Base-by-base conservation (phyloP, 2,113 vertebrate genomes). In the Pogona vitticeps region DNA sequence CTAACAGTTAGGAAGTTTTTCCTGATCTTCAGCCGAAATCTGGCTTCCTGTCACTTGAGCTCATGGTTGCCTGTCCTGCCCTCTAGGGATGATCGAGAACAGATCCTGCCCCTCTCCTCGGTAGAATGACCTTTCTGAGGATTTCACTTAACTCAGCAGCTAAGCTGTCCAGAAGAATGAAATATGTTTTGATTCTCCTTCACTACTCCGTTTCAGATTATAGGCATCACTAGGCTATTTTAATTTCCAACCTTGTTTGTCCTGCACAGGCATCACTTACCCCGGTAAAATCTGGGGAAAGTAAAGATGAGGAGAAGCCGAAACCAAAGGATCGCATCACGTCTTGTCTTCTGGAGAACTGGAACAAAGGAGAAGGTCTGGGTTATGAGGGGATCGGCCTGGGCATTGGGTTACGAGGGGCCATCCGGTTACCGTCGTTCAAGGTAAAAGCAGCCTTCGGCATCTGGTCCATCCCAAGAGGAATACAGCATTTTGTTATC, bases 371-470 rank as follows among this genome's bases (percentile, higher is more conserved):
- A 17, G 98, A 99, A 88, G 98, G 97, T 9, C 95, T 99, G 80
- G 98, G 98, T 59, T 99, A 98, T 0, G 98, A 99, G 91, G 98
- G 98, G 5, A 98, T 99, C 13, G 98, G 98, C 72, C 90, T 99
- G 91, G 97, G 98, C 86, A 99, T 99, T 1, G 97, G 98, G 10
- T 89, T 99, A 40, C 97, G 98, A 1, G 99, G 99, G 21, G 98
- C 98, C 93, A 99, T 99, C 90, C 97, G 98, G 0, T 91, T 99
- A 87, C 99, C 98, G 0, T 99, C 99, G 93, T 99, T 99, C 92
- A 99, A 99, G 97, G 99, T 98, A 89, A 86, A 33, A 56, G 1
- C 33, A 31, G 23, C 40, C 38, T 52, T 61, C 59, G 9, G 9
- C 26, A 59, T 26, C 13, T 46, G n/a, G 33, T 72, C 63, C 33